Evolutionary conservation across 2,797 vertebrate species (phyloP).

Genomic region (Balearica regulorum): DNA sequence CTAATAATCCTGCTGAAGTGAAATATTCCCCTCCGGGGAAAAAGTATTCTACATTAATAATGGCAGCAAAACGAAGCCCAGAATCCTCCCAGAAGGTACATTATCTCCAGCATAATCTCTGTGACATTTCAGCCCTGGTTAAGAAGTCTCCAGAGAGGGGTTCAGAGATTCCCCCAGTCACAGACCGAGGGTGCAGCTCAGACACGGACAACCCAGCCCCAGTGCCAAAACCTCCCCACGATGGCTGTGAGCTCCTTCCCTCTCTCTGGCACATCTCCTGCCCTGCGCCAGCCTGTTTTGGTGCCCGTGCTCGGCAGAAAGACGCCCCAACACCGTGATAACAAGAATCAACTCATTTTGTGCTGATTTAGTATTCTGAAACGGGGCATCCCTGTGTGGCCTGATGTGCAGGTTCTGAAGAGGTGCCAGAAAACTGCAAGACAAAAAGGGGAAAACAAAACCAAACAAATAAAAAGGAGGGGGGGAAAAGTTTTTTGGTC

Average conservation of each 20-base stretch:
- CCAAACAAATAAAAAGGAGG: neutral
- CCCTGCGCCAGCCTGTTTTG: neutral
- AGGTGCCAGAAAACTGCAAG: neutral
- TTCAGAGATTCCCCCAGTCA: neutral
- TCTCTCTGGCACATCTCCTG: neutral
- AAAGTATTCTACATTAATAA: neutral
- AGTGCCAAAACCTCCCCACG: accelerated
- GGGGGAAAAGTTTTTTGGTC: neutral
- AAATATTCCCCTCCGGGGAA: neutral
- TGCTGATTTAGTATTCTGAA: neutral
- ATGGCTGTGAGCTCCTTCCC: neutral
- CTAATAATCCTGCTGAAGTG: neutral
- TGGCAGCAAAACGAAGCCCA: neutral
- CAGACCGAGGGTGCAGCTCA: accelerated
- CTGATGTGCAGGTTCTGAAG: neutral
- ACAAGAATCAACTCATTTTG: neutral
- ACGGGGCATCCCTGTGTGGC: accelerated
- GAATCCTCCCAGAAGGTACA: neutral
- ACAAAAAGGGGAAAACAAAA: neutral
- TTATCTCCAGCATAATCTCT: neutral
- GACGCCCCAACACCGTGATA: neutral
- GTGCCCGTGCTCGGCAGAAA: neutral
- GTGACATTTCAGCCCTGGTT: neutral
- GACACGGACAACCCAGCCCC: accelerated
- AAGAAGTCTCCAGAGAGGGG: neutral